Evolutionary conservation across 2,113 vertebrate species (phyloP), one percentile per base, ranked within the genome.

Genomic region (Prunella fulvescens): DNA sequence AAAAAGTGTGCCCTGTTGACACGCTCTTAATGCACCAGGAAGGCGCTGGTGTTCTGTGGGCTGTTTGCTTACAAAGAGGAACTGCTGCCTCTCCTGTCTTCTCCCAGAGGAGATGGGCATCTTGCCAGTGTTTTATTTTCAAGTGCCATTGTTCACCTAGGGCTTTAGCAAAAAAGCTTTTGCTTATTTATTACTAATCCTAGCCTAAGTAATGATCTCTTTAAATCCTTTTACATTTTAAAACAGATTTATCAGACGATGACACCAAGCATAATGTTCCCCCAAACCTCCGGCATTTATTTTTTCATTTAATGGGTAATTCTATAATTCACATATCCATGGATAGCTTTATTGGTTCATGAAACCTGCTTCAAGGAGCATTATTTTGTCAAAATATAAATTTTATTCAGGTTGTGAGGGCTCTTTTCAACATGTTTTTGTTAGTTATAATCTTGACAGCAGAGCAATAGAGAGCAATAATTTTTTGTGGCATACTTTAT

Each of bases 131-230:
- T 96, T 97, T 97, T 91, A 91, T 97, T 97, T 97, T 96, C 95
- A 94, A 98, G 97, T 91, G 95, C 88, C 92, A 97, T 97, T 97
- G 96, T 98, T 98, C 97, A 98, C 97, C 96, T 96, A 95, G 51
- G 92, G 95, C 74, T 95, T 97, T 85, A 95, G 92, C 80, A 91
- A 96, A 95, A 93, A 94, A 97, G 92, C 96, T 95, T 93, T 80
- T 93, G 93, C 88, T 96, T 97, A 93, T 95, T 96, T 97, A 94
- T 96, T 97, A 90, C 95, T 97, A 98, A 98, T 97, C 95, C 90
- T 77, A 92, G 79, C 26, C 94, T 96, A 97, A 97, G 81, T 93
- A 93, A 97, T 77, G 90, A 97, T 95, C 40, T 54, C 91, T 97
- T 95, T 65, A 94, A 97, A 97, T 95, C 85, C 88, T 81, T 74